phyloP scores from a whole-genome alignment of 2,888 invertebrate species.

The Scrobipalpa costella region DNA sequence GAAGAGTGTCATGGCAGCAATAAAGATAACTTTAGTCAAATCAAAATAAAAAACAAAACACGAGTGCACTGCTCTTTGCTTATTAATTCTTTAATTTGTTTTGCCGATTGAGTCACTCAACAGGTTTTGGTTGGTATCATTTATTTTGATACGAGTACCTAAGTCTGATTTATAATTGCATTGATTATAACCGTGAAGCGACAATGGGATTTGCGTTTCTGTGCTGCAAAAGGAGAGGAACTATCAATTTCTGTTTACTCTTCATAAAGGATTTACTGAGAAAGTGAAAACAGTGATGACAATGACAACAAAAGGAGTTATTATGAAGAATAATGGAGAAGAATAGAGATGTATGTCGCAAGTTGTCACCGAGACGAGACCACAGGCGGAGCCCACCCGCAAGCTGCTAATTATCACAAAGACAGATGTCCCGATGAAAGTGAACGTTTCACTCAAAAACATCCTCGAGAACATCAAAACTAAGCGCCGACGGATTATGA shows the following conservation, averaged over 20 bases:
- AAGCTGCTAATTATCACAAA: constrained; percentile 63
- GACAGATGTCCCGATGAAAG: constrained; percentile 73
- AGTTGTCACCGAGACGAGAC: constrained; percentile 38
- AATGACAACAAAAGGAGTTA: constrained; percentile 60
- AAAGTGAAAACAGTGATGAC: constrained; percentile 76
- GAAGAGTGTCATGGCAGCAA: background rate
- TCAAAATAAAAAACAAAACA: background rate
- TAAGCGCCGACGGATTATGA: constrained; percentile 75
- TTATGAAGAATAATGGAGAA: constrained; percentile 47
- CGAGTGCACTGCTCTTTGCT: background rate
- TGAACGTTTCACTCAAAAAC: constrained; percentile 60
- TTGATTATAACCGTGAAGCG: constrained; percentile 18
- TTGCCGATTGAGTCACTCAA: constrained; percentile 6
- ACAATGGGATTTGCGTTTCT: constrained; percentile 14
- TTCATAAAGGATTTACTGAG: constrained; percentile 62
- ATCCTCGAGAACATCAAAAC: constrained; percentile 70
- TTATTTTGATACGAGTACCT: constrained; percentile 12
- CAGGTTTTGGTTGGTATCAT: background rate
- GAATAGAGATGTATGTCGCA: constrained; percentile 47
- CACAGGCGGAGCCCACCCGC: constrained; percentile 66
- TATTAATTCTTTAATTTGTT: constrained; percentile 23
- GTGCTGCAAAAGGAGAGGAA: constrained; percentile 33
- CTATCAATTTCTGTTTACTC: constrained; percentile 70
- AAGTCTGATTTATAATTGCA: constrained; percentile 2
- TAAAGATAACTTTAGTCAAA: constrained; percentile 8